Evolutionary conservation across 2,888 invertebrate species (phyloP), one percentile per base, ranked within the genome.

Genomic region (Cerceris rybyensis): DNA sequence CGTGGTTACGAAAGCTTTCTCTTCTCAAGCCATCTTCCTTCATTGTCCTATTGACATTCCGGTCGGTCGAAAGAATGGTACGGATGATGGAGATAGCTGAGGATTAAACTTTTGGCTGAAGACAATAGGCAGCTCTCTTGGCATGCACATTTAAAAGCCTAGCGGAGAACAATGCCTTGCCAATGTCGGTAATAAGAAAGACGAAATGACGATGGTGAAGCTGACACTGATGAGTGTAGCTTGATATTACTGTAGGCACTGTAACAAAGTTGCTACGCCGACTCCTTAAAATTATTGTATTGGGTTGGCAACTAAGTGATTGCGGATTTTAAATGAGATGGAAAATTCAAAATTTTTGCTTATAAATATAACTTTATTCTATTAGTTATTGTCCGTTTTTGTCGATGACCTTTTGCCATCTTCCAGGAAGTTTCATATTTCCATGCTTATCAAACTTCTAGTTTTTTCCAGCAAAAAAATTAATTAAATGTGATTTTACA

Each of bases 51-150:
- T 85, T 78, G 84, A 79, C 75, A 76, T 82, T 82, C 84, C 75
- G 70, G 73, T 67, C 61, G 81, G 68, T 14, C 28, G 70, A 76
- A 83, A 85, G 81, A 78, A 77, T 73, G 60, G 43, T 63, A 59
- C 43, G 71, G 78, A 81, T 75, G 58, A 60, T 49, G 46, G 76
- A 60, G 79, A 59, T 71, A 69, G 85, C 75, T 72, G 78, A 81
- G 85, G 86, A 87, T 88, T 88, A 88, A 88, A 88, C 87, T 87
- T 88, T 88, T 80, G 84, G 66, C 59, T 28, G 75, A 80, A 80
- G 87, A 88, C 88, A 88, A 88, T 88, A 83, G 77, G 75, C 70
- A 72, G 65, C 73, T 73, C 81, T 76, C 83, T 82, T 80, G 80
- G 80, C 81, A 82, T 66, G 82, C 78, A 79, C 76, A 66, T n/a